These are phyloP conservation scores for Polyommatus iphigenia DNA, from an alignment of 2,888 invertebrate species.

Conservation along the genomic window DNA sequence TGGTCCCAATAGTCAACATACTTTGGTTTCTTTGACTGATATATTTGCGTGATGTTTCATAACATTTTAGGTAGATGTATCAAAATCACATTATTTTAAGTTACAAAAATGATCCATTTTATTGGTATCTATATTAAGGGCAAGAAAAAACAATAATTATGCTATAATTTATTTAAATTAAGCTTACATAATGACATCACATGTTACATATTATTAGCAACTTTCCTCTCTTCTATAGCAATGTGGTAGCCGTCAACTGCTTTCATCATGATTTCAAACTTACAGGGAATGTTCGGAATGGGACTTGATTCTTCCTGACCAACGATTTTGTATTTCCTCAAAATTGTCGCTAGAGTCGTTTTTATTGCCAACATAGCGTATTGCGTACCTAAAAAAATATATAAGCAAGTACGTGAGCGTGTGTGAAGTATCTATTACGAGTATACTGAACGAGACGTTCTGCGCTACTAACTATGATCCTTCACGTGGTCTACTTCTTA, in stretches of 20 bases:
- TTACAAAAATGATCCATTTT: neutral
- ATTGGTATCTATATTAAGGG: neutral
- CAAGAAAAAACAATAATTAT: neutral
- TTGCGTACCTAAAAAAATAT: neutral
- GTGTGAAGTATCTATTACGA: no score
- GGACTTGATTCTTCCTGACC: constrained; percentile 12
- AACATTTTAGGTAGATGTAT: neutral
- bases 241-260: neutral
- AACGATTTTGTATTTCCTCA: constrained; percentile 21
- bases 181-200: neutral
- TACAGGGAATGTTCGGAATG: constrained; percentile 12
- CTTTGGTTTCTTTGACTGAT: neutral
- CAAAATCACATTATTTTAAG: neutral
- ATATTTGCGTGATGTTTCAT: neutral
- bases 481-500: no score
- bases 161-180: neutral
- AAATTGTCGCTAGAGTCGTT: neutral
- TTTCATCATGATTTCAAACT: constrained; percentile 22
- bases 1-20: neutral
- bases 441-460: no score
- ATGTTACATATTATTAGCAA: neutral
- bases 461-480: no score
- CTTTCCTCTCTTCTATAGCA: neutral
- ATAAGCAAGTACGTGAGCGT: neutral
- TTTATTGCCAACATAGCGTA: constrained; percentile 21